Percentiles rank a stretch among this genome's conserved stretches.
These are phyloP conservation scores for Rousettus leschenaultii DNA, from an alignment of 2,113 vertebrate species.

Conservation along the genomic window DNA sequence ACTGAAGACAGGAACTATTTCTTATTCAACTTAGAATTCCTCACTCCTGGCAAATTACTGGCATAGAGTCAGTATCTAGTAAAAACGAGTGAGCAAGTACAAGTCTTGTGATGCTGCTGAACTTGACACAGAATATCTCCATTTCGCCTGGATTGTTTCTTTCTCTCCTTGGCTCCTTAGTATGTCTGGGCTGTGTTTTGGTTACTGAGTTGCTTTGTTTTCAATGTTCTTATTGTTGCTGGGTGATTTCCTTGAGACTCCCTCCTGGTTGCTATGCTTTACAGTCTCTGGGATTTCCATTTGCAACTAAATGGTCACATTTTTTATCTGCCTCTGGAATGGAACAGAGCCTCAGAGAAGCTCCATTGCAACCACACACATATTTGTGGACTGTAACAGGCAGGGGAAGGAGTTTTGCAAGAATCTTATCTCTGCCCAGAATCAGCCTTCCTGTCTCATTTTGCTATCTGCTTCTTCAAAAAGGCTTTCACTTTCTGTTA, in stretches of 20 bases:
- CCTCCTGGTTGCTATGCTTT: constrained; percentile 27
- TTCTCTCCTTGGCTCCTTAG: not conserved
- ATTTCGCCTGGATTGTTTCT: not conserved
- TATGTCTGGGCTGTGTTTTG: constrained; percentile 39
- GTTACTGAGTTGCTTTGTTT: constrained; percentile 53
- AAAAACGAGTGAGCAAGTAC: not conserved
- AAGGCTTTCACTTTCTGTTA: not conserved
- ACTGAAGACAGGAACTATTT: not conserved
- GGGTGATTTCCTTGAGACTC: constrained; percentile 11
- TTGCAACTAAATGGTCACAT: constrained; percentile 1
- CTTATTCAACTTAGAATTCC: not conserved
- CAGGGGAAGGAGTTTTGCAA: not conserved
- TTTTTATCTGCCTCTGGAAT: constrained; percentile 29
- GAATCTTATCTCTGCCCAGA: not conserved
- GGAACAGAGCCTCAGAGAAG: not conserved
- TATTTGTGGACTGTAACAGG: not conserved
- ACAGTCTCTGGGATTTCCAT: not conserved
- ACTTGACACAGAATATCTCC: not conserved
- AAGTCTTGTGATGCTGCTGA: not conserved
- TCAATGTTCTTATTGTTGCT: constrained; percentile 45
- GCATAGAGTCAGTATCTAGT: not conserved
- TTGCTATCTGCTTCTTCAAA: not conserved
- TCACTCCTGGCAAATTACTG: not conserved
- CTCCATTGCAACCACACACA: not conserved
- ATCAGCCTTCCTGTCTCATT: not conserved